phyloP scores from a whole-genome alignment of 2,888 invertebrate species.

The Macroteleia sp. region DNA sequence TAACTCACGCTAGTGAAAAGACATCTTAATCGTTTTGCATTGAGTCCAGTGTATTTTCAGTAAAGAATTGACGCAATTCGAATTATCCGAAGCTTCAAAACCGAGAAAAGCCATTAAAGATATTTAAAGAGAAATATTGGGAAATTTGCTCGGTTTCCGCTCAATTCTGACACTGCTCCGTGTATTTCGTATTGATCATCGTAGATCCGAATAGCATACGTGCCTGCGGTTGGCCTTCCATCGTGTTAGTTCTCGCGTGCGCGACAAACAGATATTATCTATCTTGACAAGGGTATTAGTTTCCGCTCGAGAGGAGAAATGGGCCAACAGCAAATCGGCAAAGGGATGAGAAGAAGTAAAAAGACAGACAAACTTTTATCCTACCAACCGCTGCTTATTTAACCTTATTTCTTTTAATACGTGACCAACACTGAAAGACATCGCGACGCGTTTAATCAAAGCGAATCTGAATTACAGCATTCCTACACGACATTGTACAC shows the following conservation, averaged over 20 bases:
- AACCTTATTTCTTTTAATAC: constrained; percentile 53
- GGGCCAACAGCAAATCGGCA: constrained; percentile 65
- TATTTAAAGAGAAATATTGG: constrained; percentile 31
- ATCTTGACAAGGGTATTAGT: constrained; percentile 70
- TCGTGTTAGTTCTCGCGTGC: constrained; percentile 54
- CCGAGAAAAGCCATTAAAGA: constrained; percentile 20
- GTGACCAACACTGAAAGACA: constrained; percentile 38
- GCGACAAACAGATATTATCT: constrained; percentile 69
- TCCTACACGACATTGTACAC: constrained; percentile 19
- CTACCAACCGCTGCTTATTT: constrained; percentile 21
- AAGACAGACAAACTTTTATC: constrained; percentile 50
- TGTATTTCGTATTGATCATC: constrained; percentile 50
- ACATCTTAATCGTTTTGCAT: too few relatives aligned
- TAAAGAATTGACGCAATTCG: constrained; percentile 6
- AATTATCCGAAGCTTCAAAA: background rate
- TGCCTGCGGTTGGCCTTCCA: constrained; percentile 39
- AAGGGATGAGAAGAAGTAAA: constrained; percentile 41
- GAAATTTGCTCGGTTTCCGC: constrained; percentile 39
- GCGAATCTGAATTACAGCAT: constrained; percentile 42
- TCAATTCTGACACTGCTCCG: constrained; percentile 35
- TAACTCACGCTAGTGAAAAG: too few relatives aligned
- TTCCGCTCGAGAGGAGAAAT: constrained; percentile 68
- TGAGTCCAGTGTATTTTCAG: constrained; percentile 5
- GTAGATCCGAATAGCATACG: constrained; percentile 46
- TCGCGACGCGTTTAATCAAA: constrained; percentile 44